Conservation (phyloP, 2,797 vertebrate species). For the Pristis pectinata region DNA sequence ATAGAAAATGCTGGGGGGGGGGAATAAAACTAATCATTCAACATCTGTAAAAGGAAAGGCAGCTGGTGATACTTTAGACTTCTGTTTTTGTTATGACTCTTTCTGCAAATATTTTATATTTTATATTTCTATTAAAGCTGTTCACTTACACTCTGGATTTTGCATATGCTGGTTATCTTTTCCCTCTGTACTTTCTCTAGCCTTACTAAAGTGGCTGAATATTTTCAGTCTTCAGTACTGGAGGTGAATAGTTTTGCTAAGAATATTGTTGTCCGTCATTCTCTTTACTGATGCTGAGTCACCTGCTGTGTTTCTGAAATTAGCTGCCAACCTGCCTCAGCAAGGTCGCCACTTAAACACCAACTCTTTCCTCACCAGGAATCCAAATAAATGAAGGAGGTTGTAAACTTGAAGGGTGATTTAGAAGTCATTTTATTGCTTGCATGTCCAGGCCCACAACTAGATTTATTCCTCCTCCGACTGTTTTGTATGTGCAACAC, state of each 20-base stretch:
- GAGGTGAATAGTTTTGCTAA: not conserved
- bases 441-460: not conserved
- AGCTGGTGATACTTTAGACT: not conserved
- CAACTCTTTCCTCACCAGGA: no score
- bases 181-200: not conserved
- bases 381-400: not conserved
- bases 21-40: not conserved
- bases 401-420: not conserved
- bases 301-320: not conserved
- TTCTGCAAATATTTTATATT: not conserved
- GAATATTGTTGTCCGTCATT: not conserved
- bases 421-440: not conserved
- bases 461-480: not conserved
- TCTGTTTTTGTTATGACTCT: not conserved
- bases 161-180: not conserved
- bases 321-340: not conserved
- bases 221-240: not conserved
- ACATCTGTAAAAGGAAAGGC: not conserved
- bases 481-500: not conserved
- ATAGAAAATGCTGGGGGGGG: not conserved
- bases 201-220: not conserved
- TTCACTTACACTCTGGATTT: not conserved
- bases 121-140: not conserved
- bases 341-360: not conserved
- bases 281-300: not conserved